Evolutionary conservation across 2,113 vertebrate species (phyloP), one percentile per base, ranked within the genome.

Genomic region (Oenanthe melanoleuca): DNA sequence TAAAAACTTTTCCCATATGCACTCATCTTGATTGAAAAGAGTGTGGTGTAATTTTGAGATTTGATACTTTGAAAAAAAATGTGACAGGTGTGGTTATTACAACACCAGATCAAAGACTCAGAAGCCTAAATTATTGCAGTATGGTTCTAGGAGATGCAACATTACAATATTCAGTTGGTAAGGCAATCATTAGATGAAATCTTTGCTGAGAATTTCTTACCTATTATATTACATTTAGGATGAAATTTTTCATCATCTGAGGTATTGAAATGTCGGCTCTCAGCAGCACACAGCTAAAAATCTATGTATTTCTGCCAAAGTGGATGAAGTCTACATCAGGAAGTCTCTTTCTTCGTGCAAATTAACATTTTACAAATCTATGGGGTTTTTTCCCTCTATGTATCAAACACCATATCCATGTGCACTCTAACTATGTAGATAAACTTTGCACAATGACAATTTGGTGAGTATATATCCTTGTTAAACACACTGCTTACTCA

Each of bases 311-410:
- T 79, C 15, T 53, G 22, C 19, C 13, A 61, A 79, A 65, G 11
- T n/a, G n/a, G 40, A 49, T 3, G 1, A 56, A 77, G 8, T 34
- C 25, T 56, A 24, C 8, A 50, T 37, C 8, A 55, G 17, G 13
- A 33, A 93, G 8, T 38, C 14, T 74, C 31, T 44, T 38, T 91
- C 33, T 72, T 82, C 22, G 40, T 56, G 28, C 10, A 75, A 57
- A 74, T 44, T 37, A 64, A 26, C 28, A 38, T 65, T 80, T 53
- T 1, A 57, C 61, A 94, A 37, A 3, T 9, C n/a, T 8, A 28
- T 0, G 0, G 8, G 3, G 6, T 72, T 79, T 56, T 26, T 6
- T 3, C 14, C 14, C 10, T 2, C 5, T 9, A 1, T 8, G 6
- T 59, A 24, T 56, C 52, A 52, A 75, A 40, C 24, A 23, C 19